phyloP scores from a whole-genome alignment of 2,797 vertebrate genomes.

The Anabacerthia variegaticeps region DNA sequence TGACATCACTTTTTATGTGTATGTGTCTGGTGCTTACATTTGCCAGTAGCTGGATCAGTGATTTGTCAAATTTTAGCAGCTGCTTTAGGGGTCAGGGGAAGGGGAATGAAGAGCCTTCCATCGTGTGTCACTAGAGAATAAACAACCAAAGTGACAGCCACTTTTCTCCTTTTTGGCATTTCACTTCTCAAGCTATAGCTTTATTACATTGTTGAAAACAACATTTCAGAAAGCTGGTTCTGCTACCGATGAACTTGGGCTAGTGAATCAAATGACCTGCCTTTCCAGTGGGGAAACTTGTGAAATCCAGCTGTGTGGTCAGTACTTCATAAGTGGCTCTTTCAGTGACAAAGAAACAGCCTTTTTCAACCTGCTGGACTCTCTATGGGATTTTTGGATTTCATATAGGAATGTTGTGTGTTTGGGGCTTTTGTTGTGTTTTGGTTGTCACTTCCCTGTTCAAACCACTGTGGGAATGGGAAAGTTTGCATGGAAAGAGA shows the following conservation, averaged over 20 bases:
- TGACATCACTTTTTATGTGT: background rate
- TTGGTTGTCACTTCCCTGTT: background rate
- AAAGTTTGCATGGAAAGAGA: background rate
- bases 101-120: background rate
- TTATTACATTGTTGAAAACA: background rate
- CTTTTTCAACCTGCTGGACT: background rate
- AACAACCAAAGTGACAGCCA: background rate
- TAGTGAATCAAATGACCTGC: background rate
- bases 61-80: background rate
- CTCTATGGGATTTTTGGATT: background rate
- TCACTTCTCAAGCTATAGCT: background rate
- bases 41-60: background rate
- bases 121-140: background rate
- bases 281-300: background rate
- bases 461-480: background rate
- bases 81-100: background rate
- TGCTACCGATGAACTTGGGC: background rate
- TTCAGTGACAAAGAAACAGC: background rate
- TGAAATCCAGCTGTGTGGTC: background rate
- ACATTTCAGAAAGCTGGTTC: background rate
- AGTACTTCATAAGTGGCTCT: background rate
- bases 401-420: background rate
- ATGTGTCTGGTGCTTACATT: background rate
- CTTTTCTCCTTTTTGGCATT: background rate
- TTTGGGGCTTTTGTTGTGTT: background rate